A percentile compares a stretch with the other conserved stretches of the same genome.
phyloP scores from a whole-genome alignment of 2,797 vertebrate genomes.

The Syngnathus rostellatus region DNA sequence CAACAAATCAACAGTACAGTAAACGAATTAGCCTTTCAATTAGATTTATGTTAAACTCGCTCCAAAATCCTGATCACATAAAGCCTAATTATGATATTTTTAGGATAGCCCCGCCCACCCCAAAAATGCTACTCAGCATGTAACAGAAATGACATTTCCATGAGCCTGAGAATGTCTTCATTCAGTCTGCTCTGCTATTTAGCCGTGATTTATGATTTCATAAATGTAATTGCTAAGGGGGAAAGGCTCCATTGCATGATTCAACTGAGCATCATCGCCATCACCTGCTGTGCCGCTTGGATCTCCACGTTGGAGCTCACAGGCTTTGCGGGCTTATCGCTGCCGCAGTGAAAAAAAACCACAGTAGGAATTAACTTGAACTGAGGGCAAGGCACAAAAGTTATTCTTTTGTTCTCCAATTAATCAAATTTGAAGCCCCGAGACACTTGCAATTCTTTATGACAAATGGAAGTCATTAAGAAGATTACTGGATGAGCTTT shows the following conservation, averaged over 20 bases:
- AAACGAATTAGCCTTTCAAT: no score
- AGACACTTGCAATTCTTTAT: slow-evolving; percentile 2
- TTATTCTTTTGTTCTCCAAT: neutral
- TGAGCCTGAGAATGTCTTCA: slow-evolving; percentile 36
- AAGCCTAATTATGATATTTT: neutral
- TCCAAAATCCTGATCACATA: no score
- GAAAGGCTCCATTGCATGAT: slow-evolving; percentile 57
- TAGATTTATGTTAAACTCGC: no score
- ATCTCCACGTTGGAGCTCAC: slow-evolving; percentile 28
- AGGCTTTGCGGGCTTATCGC: neutral
- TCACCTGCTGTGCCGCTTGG: slow-evolving; percentile 59
- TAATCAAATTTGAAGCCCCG: slow-evolving; percentile 13
- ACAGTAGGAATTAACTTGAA: neutral
- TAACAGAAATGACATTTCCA: slow-evolving; percentile 10
- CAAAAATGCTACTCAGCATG: neutral
- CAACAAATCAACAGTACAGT: no score
- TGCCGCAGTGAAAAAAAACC: neutral
- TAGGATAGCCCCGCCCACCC: neutral
- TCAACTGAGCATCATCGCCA: slow-evolving; percentile 57
- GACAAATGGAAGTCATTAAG: slow-evolving; percentile 10
- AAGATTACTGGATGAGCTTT: slow-evolving; percentile 3
- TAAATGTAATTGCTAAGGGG: slow-evolving; percentile 64
- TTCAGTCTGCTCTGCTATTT: slow-evolving; percentile 51
- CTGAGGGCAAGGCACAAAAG: neutral
- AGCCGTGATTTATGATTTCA: slow-evolving; percentile 68